Evolutionary conservation across 2,888 invertebrate genomes (phyloP), one percentile per base, ranked within the genome.

Genomic region (Caenorhabditis zanzibari): DNA sequence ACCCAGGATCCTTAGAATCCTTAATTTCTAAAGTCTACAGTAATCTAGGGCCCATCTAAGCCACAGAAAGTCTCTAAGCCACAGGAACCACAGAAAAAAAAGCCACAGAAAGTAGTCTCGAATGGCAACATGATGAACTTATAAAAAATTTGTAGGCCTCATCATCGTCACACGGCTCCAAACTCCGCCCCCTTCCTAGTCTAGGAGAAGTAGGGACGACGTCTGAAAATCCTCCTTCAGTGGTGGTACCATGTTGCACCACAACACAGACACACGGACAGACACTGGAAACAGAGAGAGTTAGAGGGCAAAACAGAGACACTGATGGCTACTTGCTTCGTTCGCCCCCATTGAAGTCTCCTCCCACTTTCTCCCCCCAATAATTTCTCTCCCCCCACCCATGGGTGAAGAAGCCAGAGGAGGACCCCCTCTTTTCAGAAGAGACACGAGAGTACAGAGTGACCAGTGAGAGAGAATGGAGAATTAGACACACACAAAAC

Each of bases 361-460:
- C 54, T 26, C 54, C 44, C 63, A 16, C 26, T 28, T 44, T 63
- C 54, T 54, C 54, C 28, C 63, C 24, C 26, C n/a, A n/a, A n/a
- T 61, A 38, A 14, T 44, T 44, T 44, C 63, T 38, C 22, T 41
- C 56, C 56, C 26, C 56, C 56, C 16, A 14, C 22, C 32, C 38
- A 38, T 38, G 38, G 38, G 38, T 38, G 38, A 22, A 75, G 75
- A 56, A 54, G 44, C 63, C 16, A 35, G 22, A n/a, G 38, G 38
- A 22, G 61, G 68, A 56, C 38, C 38, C 38, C 38, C 10, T 12
- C 6, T 12, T 12, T 12, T 12, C 38, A 9, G 16, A 64, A 73
- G 72, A 80, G 47, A 38, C 64, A 22, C 16, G n/a, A 58, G 47
- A 47, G 59, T 28, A 66, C 52, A 69, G 59, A 26, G 41, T 59